Conservation (phyloP, 2,797 vertebrate genomes). For the Esox lucius region DNA sequence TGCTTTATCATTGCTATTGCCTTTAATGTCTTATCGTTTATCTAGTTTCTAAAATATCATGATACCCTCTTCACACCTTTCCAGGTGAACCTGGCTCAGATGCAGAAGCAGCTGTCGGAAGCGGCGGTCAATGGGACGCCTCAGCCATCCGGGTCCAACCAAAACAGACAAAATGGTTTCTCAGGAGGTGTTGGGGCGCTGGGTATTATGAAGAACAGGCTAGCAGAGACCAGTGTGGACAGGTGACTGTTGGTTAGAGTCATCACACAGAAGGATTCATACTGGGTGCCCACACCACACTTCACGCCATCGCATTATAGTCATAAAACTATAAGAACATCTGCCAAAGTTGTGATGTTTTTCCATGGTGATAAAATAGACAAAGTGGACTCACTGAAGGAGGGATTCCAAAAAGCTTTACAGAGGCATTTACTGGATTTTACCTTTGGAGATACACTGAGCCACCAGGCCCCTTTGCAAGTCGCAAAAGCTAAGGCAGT, state of each 20-base stretch:
- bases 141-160: constrained; percentile 53
- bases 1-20: neutral
- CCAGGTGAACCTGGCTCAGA: constrained; percentile 75
- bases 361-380: neutral
- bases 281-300: too few species aligned
- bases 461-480: too few species aligned
- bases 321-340: neutral
- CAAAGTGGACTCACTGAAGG: neutral
- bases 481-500: too few species aligned
- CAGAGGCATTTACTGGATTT: neutral
- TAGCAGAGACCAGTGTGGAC: constrained; percentile 84
- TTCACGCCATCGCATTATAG: too few species aligned
- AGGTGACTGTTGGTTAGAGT: constrained; percentile 50
- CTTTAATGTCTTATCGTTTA: neutral
- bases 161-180: constrained; percentile 75
- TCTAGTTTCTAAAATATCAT: neutral
- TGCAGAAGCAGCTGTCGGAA: constrained; percentile 85
- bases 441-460: too few species aligned
- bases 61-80: neutral
- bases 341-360: neutral
- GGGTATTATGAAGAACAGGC: constrained; percentile 85
- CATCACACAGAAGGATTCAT: neutral
- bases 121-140: constrained; percentile 77
- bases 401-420: neutral
- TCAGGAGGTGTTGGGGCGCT: constrained; percentile 83